phyloP scores from a whole-genome alignment of 2,888 invertebrate genomes.

The Mythimna albipuncta region DNA sequence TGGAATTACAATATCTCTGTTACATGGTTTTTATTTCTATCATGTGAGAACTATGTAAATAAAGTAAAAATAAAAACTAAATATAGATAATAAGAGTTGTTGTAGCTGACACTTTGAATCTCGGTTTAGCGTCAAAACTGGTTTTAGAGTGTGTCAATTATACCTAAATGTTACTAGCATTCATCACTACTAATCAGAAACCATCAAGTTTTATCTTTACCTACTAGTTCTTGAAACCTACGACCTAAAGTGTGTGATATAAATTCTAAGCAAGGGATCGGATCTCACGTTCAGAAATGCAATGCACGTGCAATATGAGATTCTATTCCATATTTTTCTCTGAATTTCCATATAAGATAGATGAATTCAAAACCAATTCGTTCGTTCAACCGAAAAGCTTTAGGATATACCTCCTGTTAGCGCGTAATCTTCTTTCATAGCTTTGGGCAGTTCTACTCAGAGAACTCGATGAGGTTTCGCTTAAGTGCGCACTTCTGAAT shows the following conservation, averaged over 20 bases:
- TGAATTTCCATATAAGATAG: conserved; percentile 63
- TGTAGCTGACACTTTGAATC: background rate
- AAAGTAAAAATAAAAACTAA: no score
- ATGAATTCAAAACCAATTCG: conserved; percentile 75
- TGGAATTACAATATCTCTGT: no score
- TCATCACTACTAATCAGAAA: background rate
- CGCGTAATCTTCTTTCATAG: conserved; percentile 72
- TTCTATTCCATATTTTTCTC: conserved; percentile 51
- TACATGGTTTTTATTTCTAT: no score
- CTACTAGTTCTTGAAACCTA: background rate
- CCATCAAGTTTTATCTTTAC: background rate
- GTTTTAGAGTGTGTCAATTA: background rate
- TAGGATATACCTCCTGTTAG: conserved; percentile 67
- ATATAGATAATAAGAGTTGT: background rate
- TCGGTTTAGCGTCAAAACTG: background rate
- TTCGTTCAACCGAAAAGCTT: conserved; percentile 69
- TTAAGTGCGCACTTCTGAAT: conserved; percentile 28
- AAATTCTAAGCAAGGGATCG: conserved; percentile 28
- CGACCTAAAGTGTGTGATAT: background rate
- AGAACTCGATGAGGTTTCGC: conserved; percentile 57
- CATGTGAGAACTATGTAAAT: no score
- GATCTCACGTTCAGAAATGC: conserved; percentile 17
- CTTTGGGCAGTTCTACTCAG: conserved; percentile 57
- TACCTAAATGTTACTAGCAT: no score
- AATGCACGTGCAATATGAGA: conserved; percentile 27